phyloP scores from a whole-genome alignment of 1,140 invertebrate genomes.

The Pseudomyrmex flavicornis region DNA sequence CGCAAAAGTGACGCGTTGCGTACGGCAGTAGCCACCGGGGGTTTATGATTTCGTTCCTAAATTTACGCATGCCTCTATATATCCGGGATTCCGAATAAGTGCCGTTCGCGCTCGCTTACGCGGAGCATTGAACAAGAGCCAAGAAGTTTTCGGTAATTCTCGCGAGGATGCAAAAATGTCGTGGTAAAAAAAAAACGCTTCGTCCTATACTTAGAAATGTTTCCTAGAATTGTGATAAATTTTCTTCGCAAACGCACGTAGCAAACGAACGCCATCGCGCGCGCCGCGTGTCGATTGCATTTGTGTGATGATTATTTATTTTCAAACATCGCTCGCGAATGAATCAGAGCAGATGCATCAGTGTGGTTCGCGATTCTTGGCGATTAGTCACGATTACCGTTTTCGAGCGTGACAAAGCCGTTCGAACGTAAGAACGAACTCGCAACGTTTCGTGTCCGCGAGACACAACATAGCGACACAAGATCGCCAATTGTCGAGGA shows the following conservation, averaged over 20 bases:
- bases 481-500: not conserved
- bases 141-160: conserved; percentile 57
- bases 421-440: conserved; percentile 13
- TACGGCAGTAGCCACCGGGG: not conserved
- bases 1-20: conserved; percentile 7
- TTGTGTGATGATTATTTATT: conserved; percentile 32
- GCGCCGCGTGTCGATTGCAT: not conserved
- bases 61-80: conserved; percentile 64
- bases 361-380: conserved; percentile 22
- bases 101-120: conserved; percentile 32
- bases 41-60: conserved; percentile 65
- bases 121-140: conserved; percentile 65
- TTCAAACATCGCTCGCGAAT: conserved; percentile 23
- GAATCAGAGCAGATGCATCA: conserved; percentile 44
- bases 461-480: not conserved
- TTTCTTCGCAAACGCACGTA: not conserved
- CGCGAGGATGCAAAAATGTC: conserved; percentile 51
- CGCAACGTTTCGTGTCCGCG: not conserved
- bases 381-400: conserved; percentile 28
- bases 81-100: conserved; percentile 69
- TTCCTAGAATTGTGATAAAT: not conserved
- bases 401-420: not conserved
- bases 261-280: no score
- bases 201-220: not conserved
- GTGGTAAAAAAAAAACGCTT: not conserved